Base-by-base conservation (phyloP, 2,797 vertebrate species). In the Protosalanx chinensis region DNA sequence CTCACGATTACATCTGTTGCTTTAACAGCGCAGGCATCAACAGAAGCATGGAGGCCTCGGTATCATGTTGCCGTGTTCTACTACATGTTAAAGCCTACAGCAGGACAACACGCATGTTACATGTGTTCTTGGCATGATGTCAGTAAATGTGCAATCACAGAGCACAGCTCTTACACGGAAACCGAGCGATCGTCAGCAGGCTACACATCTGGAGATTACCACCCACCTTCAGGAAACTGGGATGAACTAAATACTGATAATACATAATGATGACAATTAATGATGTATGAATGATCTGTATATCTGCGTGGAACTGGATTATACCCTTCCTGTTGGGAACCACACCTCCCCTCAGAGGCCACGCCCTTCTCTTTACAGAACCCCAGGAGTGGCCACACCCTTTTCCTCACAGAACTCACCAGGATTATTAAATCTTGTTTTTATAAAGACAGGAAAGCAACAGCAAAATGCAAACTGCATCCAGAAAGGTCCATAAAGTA, bases 401-500 rank as follows among this genome's bases (percentile, higher is more conserved):
- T 56, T 65, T 23, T 64, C 6, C 56, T 51, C 49, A 37, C 41
- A 66, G 23, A 46, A 2, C 8, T 12, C 41, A 46, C 41, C 56
- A 57, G 35, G 53, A 49, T 65, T n/a, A 27, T 56, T 72, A 35
- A 29, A 29, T 64, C 51, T 72, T 58, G 5, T 16, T 16, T 56
- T 65, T 27, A 37, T 6, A 59, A 59, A 18, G 53, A 49, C 49
- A 41, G 3, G 35, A 56, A 59, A 13, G 53, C 15, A 57, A 72
- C 20, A 30, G 16, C 27, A 29, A 72, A 72, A 66, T 41, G 53
- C 33, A 49, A 67, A 67, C 49, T 51, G 49, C 51, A 53, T 16
- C 65, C 27, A 16, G 16, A 32, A 67, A 51, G 46, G 16, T 32
- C 46, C 27, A 51, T 57, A 73, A 79, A 72, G 76, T 67, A 77